Base-by-base conservation (phyloP, 2,888 invertebrate genomes). In the Gastrophysa polygoni region DNA sequence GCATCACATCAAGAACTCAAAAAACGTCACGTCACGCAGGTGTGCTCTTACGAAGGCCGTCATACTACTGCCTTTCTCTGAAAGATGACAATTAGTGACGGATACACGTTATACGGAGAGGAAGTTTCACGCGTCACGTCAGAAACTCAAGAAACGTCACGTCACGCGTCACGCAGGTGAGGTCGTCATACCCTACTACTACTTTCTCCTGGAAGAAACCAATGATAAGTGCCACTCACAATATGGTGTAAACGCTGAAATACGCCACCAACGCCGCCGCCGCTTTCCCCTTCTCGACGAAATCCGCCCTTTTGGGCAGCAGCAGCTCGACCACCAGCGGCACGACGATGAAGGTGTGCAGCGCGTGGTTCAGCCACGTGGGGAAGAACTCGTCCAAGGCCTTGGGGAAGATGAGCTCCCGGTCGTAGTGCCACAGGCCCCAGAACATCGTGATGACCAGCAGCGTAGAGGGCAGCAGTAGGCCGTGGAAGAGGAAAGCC, bases 281-380 rank as follows among this genome's bases (percentile, higher is more conserved):
- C 1, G 71, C 69, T 20, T 54, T 55, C 51, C 59, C 47, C 11
- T 64, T 63, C 44, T 64, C 57, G 24, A 63, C 57, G 56, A 68
- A 66, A 68, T 57, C 49, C 60, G 69, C 56, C 70, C 73, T 64
- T 70, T 72, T 57, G 61, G 71, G 59, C 70, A 79, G 0, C 83
- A 68, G 20, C 0, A 85, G 81, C 67, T 87, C 87, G 1, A 84
- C 65, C 2, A 83, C 63, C 1, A 86, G 70, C 14, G 86, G 81
- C 0, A 85, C 73, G 0, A 83, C 67, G 50, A 86, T 85, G 71
- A 83, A 83, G 0, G 86, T 85, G 75, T 87, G 87, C 28, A 87
- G 82, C 63, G 84, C 83, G 67, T 87, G 87, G 78, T 87, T 87
- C 73, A 87, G 81, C 85, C 85, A 86, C 77, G 82, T 80, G 0